Percentiles rank a stretch among this genome's conserved stretches.
Conservation (phyloP, 2,113 vertebrate species). For the Muntiacus reevesi region DNA sequence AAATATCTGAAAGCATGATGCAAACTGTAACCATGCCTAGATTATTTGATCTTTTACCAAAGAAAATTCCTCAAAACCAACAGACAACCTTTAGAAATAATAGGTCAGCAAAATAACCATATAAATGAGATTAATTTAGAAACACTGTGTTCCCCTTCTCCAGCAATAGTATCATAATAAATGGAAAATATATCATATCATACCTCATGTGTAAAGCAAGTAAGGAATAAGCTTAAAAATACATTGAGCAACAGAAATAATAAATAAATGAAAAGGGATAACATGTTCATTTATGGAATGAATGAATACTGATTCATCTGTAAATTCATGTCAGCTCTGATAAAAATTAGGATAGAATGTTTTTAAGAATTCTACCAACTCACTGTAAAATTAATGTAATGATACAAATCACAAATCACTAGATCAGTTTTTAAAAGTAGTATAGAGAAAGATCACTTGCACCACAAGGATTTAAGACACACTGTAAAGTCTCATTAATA, state of each 20-base stretch:
- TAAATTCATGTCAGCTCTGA: not conserved
- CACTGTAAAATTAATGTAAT: not conserved
- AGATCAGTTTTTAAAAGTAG: not conserved
- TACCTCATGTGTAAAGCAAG: not conserved
- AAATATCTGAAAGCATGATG: not conserved
- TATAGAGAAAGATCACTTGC: not conserved
- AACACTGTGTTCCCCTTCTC: not conserved
- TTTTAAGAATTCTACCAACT: not conserved
- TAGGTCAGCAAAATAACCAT: not conserved
- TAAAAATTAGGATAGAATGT: not conserved
- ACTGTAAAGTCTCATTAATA: not conserved
- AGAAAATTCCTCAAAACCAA: not conserved
- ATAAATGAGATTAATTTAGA: not conserved
- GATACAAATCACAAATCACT: not conserved
- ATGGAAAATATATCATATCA: not conserved
- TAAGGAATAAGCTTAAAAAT: not conserved
- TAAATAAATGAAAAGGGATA: not conserved
- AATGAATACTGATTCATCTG: not conserved
- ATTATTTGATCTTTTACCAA: not conserved
- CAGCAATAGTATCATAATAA: not conserved
- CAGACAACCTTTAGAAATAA: not conserved
- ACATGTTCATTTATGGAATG: not conserved
- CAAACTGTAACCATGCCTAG: not conserved
- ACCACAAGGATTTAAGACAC: not conserved
- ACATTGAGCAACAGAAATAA: not conserved